Conservation (phyloP, 1,140 invertebrate species). For the Heliconius eleuchia region DNA sequence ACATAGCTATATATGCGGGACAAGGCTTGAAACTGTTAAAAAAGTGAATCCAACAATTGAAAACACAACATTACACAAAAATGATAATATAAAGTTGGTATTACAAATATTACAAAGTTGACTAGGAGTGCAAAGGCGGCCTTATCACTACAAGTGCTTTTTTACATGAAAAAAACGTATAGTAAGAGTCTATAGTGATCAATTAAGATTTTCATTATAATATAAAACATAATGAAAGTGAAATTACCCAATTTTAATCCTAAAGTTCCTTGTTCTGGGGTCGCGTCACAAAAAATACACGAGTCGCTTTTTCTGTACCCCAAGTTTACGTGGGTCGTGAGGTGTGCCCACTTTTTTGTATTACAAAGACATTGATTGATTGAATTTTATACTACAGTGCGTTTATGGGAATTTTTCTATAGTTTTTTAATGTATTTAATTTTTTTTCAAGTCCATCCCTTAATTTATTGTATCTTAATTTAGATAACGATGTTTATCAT, state of each 20-base stretch:
- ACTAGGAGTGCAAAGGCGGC: too few species aligned
- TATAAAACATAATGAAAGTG: neutral
- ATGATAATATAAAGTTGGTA: too few species aligned
- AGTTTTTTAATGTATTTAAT: slow-evolving; percentile 58
- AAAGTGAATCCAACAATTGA: too few species aligned
- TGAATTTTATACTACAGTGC: slow-evolving; percentile 65
- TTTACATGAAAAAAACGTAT: too few species aligned
- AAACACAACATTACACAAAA: too few species aligned
- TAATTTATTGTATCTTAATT: slow-evolving; percentile 75
- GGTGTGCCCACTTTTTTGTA: slow-evolving; percentile 65
- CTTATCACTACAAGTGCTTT: too few species aligned
- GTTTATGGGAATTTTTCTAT: slow-evolving; percentile 72
- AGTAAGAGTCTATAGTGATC: too few species aligned
- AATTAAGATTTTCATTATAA: too few species aligned
- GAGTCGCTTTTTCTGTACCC: slow-evolving; percentile 59
- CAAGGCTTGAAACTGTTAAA: too few species aligned
- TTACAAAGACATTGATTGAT: slow-evolving; percentile 78
- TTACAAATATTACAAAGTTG: too few species aligned
- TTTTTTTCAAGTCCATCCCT: slow-evolving; percentile 44
- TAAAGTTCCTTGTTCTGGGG: neutral
- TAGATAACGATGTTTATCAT: slow-evolving; percentile 55
- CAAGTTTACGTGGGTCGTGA: slow-evolving; percentile 74
- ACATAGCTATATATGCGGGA: too few species aligned
- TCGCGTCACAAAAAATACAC: slow-evolving; percentile 67
- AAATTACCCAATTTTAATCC: neutral